Evolutionary conservation across 2,113 vertebrate species (phyloP).

Genomic region (Peromyscus polionotus): DNA sequence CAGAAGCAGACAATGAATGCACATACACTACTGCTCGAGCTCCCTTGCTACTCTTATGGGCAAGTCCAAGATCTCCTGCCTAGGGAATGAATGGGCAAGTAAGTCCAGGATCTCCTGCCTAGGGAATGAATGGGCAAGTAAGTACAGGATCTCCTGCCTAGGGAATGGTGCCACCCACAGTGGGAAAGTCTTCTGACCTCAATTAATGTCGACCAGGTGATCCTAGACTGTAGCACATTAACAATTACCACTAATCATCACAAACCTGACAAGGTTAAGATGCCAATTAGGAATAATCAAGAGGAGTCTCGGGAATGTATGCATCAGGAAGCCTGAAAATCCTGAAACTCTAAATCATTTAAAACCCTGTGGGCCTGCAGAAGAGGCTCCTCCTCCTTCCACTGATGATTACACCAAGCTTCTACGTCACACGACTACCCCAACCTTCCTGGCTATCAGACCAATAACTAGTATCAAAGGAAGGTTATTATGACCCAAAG

Average conservation of each 20-base stretch:
- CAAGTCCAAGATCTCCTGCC: neutral
- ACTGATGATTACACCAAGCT: too few relatives aligned
- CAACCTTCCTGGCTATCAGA: neutral
- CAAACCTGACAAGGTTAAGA: neutral
- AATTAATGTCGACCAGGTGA: neutral
- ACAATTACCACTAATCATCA: neutral
- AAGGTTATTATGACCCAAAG: neutral
- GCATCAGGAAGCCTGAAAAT: neutral
- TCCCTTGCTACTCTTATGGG: too few relatives aligned
- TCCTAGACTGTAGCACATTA: neutral
- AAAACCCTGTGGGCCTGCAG: neutral
- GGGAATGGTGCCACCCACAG: neutral
- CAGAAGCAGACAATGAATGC: neutral
- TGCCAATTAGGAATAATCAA: neutral
- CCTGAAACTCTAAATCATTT: neutral
- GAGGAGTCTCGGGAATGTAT: neutral
- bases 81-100: neutral
- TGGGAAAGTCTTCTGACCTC: neutral
- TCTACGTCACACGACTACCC: neutral
- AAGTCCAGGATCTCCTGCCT: neutral
- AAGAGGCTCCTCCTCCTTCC: neutral
- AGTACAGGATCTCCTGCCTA: neutral
- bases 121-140: neutral
- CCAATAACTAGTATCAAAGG: neutral
- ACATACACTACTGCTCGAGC: neutral